These are phyloP conservation scores for Microctenopoma stevenorrisi DNA, from an alignment of 2,797 vertebrate genomes.

Conservation along the genomic window DNA sequence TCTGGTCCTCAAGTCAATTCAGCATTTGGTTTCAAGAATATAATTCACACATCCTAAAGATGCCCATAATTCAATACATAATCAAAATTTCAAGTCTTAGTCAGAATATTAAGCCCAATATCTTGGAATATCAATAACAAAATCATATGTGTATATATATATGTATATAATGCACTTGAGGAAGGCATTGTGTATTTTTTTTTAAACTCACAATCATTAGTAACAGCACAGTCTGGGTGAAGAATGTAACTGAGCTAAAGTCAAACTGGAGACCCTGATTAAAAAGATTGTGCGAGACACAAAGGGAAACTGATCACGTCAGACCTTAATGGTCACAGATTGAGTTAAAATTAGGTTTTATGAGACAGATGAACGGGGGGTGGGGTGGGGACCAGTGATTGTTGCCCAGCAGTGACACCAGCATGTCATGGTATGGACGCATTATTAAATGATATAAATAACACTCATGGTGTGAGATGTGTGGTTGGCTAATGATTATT, in stretches of 20 bases:
- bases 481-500: conserved; percentile 29
- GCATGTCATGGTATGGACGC: conserved; percentile 22
- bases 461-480: conserved; percentile 31
- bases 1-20: conserved; percentile 69
- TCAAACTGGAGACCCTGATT: conserved; percentile 73
- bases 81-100: conserved; percentile 79
- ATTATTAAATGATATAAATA: conserved; percentile 29
- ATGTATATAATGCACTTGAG: conserved; percentile 81
- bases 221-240: conserved; percentile 69
- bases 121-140: conserved; percentile 71
- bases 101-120: conserved; percentile 75
- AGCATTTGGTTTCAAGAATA: conserved; percentile 77
- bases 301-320: conserved; percentile 46
- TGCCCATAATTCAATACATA: conserved; percentile 62
- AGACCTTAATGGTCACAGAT: conserved; percentile 33
- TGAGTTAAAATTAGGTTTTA: conserved; percentile 40
- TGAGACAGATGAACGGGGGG: conserved; percentile 31
- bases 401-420: conserved; percentile 27
- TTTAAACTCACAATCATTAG: conserved; percentile 71
- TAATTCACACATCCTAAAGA: conserved; percentile 71
- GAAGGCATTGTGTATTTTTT: conserved; percentile 72
- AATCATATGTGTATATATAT: conserved; percentile 55
- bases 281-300: conserved; percentile 50
- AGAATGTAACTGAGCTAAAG: conserved; percentile 61
- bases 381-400: conserved; percentile 33